Conservation (phyloP, 2,113 vertebrate species). For the Cygnus atratus region DNA sequence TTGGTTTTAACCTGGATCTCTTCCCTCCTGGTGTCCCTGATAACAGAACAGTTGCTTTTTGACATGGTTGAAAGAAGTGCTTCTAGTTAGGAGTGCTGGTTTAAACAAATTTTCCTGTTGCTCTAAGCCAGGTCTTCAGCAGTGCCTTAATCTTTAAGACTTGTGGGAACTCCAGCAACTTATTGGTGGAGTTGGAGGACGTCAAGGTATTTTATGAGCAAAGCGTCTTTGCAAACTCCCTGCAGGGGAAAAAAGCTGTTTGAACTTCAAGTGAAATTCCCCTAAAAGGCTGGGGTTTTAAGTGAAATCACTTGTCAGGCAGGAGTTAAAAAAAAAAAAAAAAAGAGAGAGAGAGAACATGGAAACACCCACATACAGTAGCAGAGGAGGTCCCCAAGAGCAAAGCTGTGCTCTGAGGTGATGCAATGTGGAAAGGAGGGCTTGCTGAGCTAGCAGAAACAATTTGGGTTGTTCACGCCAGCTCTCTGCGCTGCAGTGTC, state of each 20-base stretch:
- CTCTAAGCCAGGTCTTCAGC: background rate
- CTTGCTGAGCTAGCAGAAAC: background rate
- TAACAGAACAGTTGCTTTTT: accelerated
- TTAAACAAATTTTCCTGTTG: background rate
- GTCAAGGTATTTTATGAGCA: background rate
- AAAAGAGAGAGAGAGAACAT: too few relatives aligned
- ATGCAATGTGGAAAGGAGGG: background rate
- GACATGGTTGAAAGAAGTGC: background rate
- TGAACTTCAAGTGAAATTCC: background rate
- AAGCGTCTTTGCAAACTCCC: background rate
- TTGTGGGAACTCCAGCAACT: background rate
- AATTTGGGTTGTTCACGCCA: accelerated
- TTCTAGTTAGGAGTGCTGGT: background rate
- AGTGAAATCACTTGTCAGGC: background rate
- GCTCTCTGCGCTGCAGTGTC: accelerated
- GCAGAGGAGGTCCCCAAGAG: background rate
- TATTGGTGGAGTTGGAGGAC: background rate
- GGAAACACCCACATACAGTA: too few relatives aligned
- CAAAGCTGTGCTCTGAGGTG: background rate
- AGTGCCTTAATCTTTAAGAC: too few relatives aligned
- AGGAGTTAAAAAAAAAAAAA: background rate
- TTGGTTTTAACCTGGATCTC: background rate
- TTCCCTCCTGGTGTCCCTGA: accelerated
- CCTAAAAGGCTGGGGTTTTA: background rate
- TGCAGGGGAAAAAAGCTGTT: accelerated